phyloP scores from a whole-genome alignment of 2,888 invertebrate genomes.

The Stenoptilia bipunctidactyla region DNA sequence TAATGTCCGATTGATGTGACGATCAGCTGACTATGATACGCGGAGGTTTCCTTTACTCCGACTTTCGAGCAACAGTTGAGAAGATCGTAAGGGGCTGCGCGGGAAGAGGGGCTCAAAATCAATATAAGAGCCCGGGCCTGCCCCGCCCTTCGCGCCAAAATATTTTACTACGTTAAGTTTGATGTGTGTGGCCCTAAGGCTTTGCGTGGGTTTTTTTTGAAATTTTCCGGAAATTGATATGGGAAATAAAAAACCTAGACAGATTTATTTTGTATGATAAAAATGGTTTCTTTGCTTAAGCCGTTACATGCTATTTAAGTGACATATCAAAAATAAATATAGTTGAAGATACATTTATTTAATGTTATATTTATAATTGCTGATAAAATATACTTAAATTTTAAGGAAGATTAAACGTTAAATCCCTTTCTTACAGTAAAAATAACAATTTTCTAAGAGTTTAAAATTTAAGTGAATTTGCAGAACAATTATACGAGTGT shows the following conservation, averaged over 20 bases:
- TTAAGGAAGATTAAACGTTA: too few species aligned
- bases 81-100: conserved; percentile 43
- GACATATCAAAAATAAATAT: too few species aligned
- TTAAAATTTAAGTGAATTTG: too few species aligned
- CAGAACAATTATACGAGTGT: too few species aligned
- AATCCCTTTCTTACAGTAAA: too few species aligned
- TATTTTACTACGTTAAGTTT: conserved; percentile 16
- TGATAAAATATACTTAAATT: too few species aligned
- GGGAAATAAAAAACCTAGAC: not conserved
- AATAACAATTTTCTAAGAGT: too few species aligned
- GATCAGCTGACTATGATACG: not conserved
- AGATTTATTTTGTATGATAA: too few species aligned
- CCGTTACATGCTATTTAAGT: too few species aligned
- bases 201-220: not conserved
- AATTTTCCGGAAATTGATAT: not conserved
- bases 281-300: not conserved
- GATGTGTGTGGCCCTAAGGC: conserved; percentile 32
- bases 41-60: conserved; percentile 13
- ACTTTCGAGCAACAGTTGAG: conserved; percentile 61
- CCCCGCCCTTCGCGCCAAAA: conserved; percentile 34
- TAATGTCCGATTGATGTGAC: too few species aligned
- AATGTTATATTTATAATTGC: too few species aligned
- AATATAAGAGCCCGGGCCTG: conserved; percentile 43
- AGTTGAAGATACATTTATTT: too few species aligned
- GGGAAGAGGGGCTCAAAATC: conserved; percentile 43